Evolutionary conservation across 2,888 invertebrate species (phyloP), one percentile per base, ranked within the genome.

Genomic region (Dasysyrphus albostriatus): DNA sequence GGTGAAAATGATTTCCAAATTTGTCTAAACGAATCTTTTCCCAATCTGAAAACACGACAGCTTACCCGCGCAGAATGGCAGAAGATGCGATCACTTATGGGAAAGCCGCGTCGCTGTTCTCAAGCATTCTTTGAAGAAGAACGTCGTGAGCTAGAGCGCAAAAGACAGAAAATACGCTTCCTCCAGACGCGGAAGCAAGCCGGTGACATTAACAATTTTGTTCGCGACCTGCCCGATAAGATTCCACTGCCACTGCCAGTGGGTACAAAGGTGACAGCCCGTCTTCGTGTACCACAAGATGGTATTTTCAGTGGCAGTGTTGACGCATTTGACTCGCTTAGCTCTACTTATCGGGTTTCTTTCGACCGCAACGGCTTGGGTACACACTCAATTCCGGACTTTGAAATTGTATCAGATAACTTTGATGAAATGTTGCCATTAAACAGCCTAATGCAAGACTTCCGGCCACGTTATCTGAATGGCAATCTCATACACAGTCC

Each of bases 61-160:
- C 92, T 99, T 83, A 96, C 97, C 2, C 95, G 98, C 89, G 95
- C 96, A 4, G 98, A 99, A 91, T 99, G 99, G 99, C 96, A 97
- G 72, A 97, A 98, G 93, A 97, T 99, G 79, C 94, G 99, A 75
- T 94, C 98, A 88, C 95, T 98, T 94, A 98, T 99, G 97, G 99
- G 99, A 0, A 99, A 99, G 91, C 99, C 99, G 0, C 94, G 99
- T 65, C 94, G 99, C 90, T 99, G 97, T 92, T 98, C 98, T 0
- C 96, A 96, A 91, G 96, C 98, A 1, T 99, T 99, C 92, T 99
- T 99, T 93, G 96, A 96, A 88, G 99, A 99, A 93, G 99, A 99
- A 92, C 94, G 99, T 58, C 94, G 95, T 88, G 98, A 98, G 89
- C 93, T 99, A 78, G 98, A 98, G 89, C 95, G 96, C 51, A 98